Evolutionary conservation across 2,797 vertebrate species (phyloP), one percentile per base, ranked within the genome.

Genomic region (Scleropages formosus): DNA sequence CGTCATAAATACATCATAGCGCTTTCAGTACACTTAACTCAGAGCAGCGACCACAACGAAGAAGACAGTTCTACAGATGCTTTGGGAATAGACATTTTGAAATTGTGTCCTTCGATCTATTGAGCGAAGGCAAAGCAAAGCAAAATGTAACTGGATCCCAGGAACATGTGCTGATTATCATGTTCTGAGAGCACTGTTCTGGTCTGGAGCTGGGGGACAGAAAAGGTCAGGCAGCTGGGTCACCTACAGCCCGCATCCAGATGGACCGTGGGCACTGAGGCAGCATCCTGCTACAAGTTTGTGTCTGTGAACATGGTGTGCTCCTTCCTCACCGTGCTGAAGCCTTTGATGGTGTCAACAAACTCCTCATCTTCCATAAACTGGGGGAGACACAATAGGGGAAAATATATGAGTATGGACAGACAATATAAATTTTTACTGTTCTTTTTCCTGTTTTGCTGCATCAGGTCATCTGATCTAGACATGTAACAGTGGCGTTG

Each of bases 221-320:
- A n/a, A n/a, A n/a, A n/a, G n/a, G n/a, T n/a, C n/a, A n/a, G 58
- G n/a, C n/a, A 22, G 26, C 27, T 61, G 31, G 13, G 53, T 22
- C 71, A 15, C 13, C 20, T 46, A 39, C 31, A 39, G 31, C 22
- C 26, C 18, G 27, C 27, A 39, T n/a, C 44, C 31, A 44, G 27
- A 61, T 61, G 26, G 69, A 22, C 49, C 6, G 6, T 6, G 6
- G n/a, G 31, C 31, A 39, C 6, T 31, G 39, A 39, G 31, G 2
- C 31, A 39, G 31, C 6, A 39, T 58, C 11, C 69, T 31, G 82
- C 93, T 83, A 97, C 82, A 96, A 89, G 77, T 97, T 96, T 75
- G 97, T 98, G 83, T 99, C 96, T 0, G 94, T 97, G 84, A 99
- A 99, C 68, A 97, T 94, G 66, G 97, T 99, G 84, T 97, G 97